A percentile compares a stretch with the other conserved stretches of the same genome.
phyloP scores from a whole-genome alignment of 2,888 invertebrate species.

The Drosophila nr. perissopoda region DNA sequence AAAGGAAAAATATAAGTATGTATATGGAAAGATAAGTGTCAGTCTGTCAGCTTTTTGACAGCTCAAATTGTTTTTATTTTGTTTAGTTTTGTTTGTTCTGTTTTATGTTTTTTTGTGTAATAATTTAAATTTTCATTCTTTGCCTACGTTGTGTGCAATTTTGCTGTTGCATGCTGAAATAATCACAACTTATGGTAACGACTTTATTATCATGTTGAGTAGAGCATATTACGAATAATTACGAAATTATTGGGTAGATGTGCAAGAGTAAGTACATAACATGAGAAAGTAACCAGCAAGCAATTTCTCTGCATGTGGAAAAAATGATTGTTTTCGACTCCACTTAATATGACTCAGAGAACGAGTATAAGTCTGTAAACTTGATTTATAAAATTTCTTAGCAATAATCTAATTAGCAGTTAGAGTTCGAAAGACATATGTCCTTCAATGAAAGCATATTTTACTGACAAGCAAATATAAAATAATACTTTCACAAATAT shows the following conservation, averaged over 20 bases:
- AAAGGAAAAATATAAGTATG: conserved; percentile 31
- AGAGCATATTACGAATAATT: conserved; percentile 14
- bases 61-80: conserved; percentile 44
- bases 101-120: conserved; percentile 36
- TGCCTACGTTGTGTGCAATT: conserved; percentile 41
- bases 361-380: not conserved
- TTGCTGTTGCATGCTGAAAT: conserved; percentile 67
- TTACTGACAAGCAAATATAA: not conserved
- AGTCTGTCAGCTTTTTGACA: conserved; percentile 71
- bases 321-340: not conserved
- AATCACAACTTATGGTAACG: conserved; percentile 50
- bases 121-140: conserved; percentile 52
- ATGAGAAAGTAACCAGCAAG: conserved; percentile 8
- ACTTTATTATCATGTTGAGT: conserved; percentile 40
- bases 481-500: conserved; percentile 13
- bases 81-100: conserved; percentile 39
- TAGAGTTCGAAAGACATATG: not conserved
- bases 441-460: not conserved
- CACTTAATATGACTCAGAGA: not conserved
- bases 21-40: conserved; percentile 48
- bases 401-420: not conserved
- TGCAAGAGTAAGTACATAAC: not conserved
- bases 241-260: conserved; percentile 2
- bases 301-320: not conserved
- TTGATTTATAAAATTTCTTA: not conserved